phyloP scores from a whole-genome alignment of 2,113 vertebrate genomes.

The Tychaedon coryphoeus region DNA sequence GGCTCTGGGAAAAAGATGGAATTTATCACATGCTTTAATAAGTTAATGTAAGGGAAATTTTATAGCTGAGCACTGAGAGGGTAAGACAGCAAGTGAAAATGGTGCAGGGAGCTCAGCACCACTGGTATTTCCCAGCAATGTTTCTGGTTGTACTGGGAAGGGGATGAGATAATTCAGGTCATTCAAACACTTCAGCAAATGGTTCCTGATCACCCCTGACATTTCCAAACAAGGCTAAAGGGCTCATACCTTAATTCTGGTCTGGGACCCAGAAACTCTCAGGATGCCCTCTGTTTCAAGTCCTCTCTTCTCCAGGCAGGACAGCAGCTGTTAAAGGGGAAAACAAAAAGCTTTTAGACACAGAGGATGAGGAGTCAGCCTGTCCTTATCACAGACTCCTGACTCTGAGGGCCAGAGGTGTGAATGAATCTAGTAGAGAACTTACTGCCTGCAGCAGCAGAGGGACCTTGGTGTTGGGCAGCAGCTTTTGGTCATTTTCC shows the following conservation, averaged over 20 bases:
- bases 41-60: not conserved
- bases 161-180: not conserved
- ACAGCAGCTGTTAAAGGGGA: slow-evolving; percentile 78
- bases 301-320: slow-evolving; percentile 87
- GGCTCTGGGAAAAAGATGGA: slow-evolving; percentile 58
- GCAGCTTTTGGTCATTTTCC: slow-evolving; percentile 84
- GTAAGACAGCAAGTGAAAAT: not conserved
- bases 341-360: not conserved
- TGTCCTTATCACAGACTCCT: not conserved
- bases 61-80: not conserved
- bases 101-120: not conserved
- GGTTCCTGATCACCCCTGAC: not conserved
- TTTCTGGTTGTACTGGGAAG: not conserved
- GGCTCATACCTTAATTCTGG: slow-evolving; percentile 85
- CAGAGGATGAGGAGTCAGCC: not conserved
- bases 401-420: not conserved
- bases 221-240: not conserved
- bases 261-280: slow-evolving; percentile 87
- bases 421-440: not conserved
- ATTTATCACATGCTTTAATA: not conserved
- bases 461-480: slow-evolving; percentile 76
- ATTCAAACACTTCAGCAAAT: not conserved
- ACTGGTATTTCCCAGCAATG: accelerated
- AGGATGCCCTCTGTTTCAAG: slow-evolving; percentile 88
- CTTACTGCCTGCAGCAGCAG: slow-evolving; percentile 85